phyloP scores from a whole-genome alignment of 2,113 vertebrate species.

The pig (Sus scrofa) region DNA sequence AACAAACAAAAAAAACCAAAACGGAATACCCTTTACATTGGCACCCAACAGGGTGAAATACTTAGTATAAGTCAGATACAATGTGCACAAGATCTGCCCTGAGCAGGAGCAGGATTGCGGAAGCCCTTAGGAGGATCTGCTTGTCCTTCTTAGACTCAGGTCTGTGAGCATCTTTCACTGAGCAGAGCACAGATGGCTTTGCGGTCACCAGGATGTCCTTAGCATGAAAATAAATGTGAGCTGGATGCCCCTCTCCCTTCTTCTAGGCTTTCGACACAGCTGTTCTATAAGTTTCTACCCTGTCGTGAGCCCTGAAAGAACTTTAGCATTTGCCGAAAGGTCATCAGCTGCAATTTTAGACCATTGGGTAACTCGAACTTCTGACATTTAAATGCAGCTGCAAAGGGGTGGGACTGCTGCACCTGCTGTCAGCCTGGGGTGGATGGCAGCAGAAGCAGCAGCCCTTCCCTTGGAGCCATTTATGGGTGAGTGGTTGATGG shows the following conservation, averaged over 20 bases:
- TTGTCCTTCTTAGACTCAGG: not conserved
- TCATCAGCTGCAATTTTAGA: conserved; percentile 82
- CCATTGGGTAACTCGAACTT: not conserved
- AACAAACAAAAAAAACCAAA: no score
- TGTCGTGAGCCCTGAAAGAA: conserved; percentile 52
- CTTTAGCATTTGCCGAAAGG: conserved; percentile 88
- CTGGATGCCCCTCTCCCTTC: not conserved
- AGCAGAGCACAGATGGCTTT: not conserved
- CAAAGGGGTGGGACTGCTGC: conserved; percentile 46
- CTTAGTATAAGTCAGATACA: not conserved
- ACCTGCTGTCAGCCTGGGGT: not conserved
- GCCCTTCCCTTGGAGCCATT: not conserved
- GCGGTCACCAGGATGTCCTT: not conserved
- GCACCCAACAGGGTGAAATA: not conserved
- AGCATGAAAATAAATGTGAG: not conserved
- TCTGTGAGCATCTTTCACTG: not conserved
- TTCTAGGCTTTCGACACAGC: fast-evolving
- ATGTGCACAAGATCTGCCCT: not conserved
- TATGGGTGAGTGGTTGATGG: not conserved
- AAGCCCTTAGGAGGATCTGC: fast-evolving
- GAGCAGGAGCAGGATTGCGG: not conserved
- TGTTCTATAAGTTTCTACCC: not conserved
- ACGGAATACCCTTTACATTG: not conserved
- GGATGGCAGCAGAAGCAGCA: not conserved
- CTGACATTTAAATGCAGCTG: conserved; percentile 71